These are phyloP conservation scores for Drosophila stalkeri DNA, from an alignment of 2,888 invertebrate genomes.

Conservation along the genomic window DNA sequence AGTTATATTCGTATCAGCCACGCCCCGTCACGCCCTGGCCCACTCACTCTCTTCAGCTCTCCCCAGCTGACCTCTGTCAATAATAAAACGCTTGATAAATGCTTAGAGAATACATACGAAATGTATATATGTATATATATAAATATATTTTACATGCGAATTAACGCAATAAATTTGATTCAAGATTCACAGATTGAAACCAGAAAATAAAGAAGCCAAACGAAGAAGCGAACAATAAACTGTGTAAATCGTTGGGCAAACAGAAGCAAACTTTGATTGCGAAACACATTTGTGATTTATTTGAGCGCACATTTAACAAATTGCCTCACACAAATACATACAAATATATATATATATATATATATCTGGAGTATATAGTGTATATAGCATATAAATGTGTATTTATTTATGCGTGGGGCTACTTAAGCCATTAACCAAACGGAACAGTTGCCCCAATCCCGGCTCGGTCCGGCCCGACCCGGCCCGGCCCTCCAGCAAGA, in stretches of 20 bases:
- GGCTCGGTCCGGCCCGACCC: neutral
- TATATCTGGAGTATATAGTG: conserved; percentile 1
- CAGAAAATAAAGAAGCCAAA: conserved; percentile 13
- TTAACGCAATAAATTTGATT: conserved; percentile 78
- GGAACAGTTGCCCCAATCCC: neutral
- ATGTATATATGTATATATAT: neutral
- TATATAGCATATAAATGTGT: conserved; percentile 31
- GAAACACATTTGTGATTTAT: conserved; percentile 80
- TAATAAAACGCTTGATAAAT: conserved; percentile 81
- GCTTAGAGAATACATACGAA: conserved; percentile 66
- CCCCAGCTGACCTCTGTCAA: conserved; percentile 64
- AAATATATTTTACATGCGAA: conserved; percentile 79
- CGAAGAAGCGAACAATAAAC: conserved; percentile 26
- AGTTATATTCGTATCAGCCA: conserved; percentile 40
- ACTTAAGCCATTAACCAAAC: conserved; percentile 68
- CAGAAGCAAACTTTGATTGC: conserved; percentile 72
- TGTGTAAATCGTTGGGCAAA: conserved; percentile 52
- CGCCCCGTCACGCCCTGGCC: neutral
- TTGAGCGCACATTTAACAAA: conserved; percentile 79
- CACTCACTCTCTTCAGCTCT: too few species aligned
- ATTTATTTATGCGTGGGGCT: conserved; percentile 69
- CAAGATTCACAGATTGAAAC: conserved; percentile 23
- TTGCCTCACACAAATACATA: conserved; percentile 53
- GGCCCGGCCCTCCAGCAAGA: conserved; percentile 13
- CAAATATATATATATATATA: neutral